Percentiles rank a stretch among this genome's conserved stretches.
Evolutionary conservation across 1,140 invertebrate genomes (phyloP).

Genomic region (Chrysopa pallens): DNA sequence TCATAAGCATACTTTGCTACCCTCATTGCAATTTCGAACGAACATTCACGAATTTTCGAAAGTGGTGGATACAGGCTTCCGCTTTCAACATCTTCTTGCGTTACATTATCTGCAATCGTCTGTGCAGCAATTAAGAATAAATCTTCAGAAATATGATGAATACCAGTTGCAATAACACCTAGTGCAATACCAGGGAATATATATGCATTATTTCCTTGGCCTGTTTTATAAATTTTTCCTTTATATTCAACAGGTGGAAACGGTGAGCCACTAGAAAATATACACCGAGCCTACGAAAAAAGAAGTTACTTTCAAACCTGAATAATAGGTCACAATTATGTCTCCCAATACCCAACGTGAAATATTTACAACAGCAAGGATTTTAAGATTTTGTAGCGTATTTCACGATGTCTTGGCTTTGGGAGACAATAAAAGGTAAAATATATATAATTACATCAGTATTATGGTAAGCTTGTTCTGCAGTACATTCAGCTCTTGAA

Average conservation of each 20-base stretch:
- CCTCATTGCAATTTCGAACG: constrained; percentile 68
- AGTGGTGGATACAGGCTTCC: constrained; percentile 92
- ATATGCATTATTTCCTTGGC: constrained; percentile 94
- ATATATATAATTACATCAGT: constrained; percentile 46
- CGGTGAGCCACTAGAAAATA: constrained; percentile 87
- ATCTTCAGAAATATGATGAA: constrained; percentile 77
- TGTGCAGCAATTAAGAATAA: constrained; percentile 82
- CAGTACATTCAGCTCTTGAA: constrained; percentile 90
- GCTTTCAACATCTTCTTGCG: constrained; percentile 55
- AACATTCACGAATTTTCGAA: constrained; percentile 71
- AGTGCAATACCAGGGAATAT: constrained; percentile 90
- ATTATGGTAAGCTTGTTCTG: constrained; percentile 71
- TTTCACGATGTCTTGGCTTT: no score
- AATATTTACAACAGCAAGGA: no score
- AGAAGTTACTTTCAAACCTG: no score
- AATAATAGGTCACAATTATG: no score
- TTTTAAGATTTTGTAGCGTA: no score
- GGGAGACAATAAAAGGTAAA: background rate
- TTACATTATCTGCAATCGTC: constrained; percentile 68
- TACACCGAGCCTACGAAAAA: constrained; percentile 57
- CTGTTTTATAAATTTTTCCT: constrained; percentile 67
- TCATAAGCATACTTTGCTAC: constrained; percentile 78
- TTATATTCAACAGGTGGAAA: constrained; percentile 64
- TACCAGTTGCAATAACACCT: constrained; percentile 70
- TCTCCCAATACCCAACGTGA: no score